A percentile compares a stretch with the other conserved stretches of the same genome.
These are phyloP conservation scores for Hyla sarda DNA, from an alignment of 2,113 vertebrate species.

Conservation along the genomic window DNA sequence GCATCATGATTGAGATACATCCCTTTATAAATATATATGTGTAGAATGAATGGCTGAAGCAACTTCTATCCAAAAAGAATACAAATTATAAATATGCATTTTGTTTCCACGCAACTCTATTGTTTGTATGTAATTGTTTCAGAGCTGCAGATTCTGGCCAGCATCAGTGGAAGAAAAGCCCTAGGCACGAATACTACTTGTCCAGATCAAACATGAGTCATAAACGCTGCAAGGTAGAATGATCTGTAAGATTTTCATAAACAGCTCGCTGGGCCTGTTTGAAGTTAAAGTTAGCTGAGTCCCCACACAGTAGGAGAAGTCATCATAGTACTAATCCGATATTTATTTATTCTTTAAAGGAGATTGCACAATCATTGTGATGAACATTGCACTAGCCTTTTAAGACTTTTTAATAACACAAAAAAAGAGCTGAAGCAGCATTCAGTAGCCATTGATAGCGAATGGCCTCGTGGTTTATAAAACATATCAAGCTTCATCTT, in stretches of 20 bases:
- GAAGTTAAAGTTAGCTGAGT: background rate
- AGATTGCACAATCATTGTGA: background rate
- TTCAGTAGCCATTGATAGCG: background rate
- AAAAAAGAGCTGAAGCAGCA: background rate
- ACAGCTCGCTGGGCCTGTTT: constrained; percentile 1
- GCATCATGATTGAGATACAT: background rate
- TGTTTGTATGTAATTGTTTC: background rate
- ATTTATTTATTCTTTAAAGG: background rate
- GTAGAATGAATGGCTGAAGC: background rate
- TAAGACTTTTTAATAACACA: background rate
- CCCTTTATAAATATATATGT: background rate
- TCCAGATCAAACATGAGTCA: constrained; percentile 9
- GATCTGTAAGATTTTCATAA: background rate
- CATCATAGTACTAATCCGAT: background rate
- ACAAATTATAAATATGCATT: background rate
- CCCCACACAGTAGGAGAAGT: background rate
- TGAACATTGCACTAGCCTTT: background rate
- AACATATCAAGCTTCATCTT: background rate
- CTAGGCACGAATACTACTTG: background rate
- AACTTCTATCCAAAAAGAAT: background rate
- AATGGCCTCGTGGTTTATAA: background rate
- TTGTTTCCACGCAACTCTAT: background rate
- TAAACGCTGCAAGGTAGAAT: background rate
- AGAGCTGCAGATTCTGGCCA: background rate
- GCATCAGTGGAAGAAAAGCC: background rate